Base-by-base conservation (phyloP, 1,140 invertebrate genomes). In the Tetramorium simillimum region DNA sequence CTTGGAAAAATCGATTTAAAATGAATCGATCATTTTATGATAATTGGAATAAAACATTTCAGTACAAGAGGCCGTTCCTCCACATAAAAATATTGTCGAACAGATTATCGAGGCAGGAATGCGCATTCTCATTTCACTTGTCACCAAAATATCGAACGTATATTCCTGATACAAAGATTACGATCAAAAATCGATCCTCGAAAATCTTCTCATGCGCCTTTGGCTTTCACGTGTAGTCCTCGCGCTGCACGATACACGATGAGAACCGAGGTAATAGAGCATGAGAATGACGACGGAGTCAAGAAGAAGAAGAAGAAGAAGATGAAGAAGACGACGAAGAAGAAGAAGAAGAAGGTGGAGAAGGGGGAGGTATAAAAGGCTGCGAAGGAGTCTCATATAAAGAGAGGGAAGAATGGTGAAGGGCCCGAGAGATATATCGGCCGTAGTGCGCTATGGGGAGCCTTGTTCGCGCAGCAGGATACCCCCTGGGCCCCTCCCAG, bases 391-490 rank as follows among this genome's bases (percentile, higher is more conserved):
- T 81, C 80, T 82, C 43, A 49, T 88, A 82, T 78, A 80, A 77
- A 88, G 62, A 77, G 58, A 76, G 63, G 72, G 70, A 86, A 78
- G 76, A 84, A 84, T 84, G 81, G 75, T 85, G 75, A 75, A 86
- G 70, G 60, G 72, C 75, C 73, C 65, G 78, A 88, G 90, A 90
- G 85, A 90, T 91, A 89, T 91, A 89, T 77, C 88, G 85, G 77
- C 82, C 70, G 89, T 75, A 63, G 89, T 69, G 86, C 93, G 58
- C 93, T 88, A 91, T 94, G 93, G 93, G 94, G 94, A 75, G 92
- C 89, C 93, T 89, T 93, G 92, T 92, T 92, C 91, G 89, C 93
- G 69, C 93, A 93, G 93, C 93, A 86, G 92, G 94, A 80, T 84
- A 91, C 86, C 86, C 92, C 87, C 76, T 72, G 82, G 67, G 91